These are phyloP conservation scores for Cromileptes altivelis DNA, from an alignment of 2,113 vertebrate species.

Conservation along the genomic window DNA sequence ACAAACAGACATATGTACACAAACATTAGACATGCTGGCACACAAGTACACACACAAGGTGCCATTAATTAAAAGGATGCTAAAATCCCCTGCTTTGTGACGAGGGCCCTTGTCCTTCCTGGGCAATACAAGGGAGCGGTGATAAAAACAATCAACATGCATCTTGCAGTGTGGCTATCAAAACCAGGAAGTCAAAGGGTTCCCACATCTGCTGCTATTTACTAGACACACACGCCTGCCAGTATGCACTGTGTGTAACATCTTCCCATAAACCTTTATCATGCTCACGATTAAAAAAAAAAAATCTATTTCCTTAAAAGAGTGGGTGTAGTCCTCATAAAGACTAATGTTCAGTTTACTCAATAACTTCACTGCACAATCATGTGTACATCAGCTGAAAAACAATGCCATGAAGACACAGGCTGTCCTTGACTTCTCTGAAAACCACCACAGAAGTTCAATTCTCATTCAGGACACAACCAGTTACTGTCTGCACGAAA, in stretches of 20 bases:
- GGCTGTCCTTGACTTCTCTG: constrained; percentile 10
- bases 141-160: constrained; percentile 8
- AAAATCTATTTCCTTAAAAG: constrained; percentile 8
- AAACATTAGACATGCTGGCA: background rate
- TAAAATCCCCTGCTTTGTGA: background rate
- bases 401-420: constrained; percentile 21
- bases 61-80: constrained; percentile 1
- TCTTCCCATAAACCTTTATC: constrained; percentile 40
- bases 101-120: background rate
- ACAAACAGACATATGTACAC: constrained; percentile 7
- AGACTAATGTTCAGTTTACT: constrained; percentile 26
- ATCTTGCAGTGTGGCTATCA: constrained; percentile 5
- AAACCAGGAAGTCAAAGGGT: constrained; percentile 45
- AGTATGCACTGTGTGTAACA: constrained; percentile 15
- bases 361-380: constrained; percentile 22
- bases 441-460: constrained; percentile 12
- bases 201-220: constrained; percentile 59
- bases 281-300: background rate
- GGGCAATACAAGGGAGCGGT: background rate
- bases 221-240: constrained; percentile 33
- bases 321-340: constrained; percentile 25
- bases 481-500: background rate
- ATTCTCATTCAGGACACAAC: constrained; percentile 5
- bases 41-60: background rate
- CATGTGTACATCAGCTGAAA: constrained; percentile 26